Percentiles rank a stretch among this genome's conserved stretches.
Evolutionary conservation across 1,140 invertebrate species (phyloP).

Genomic region (Luehdorfia chinensis): DNA sequence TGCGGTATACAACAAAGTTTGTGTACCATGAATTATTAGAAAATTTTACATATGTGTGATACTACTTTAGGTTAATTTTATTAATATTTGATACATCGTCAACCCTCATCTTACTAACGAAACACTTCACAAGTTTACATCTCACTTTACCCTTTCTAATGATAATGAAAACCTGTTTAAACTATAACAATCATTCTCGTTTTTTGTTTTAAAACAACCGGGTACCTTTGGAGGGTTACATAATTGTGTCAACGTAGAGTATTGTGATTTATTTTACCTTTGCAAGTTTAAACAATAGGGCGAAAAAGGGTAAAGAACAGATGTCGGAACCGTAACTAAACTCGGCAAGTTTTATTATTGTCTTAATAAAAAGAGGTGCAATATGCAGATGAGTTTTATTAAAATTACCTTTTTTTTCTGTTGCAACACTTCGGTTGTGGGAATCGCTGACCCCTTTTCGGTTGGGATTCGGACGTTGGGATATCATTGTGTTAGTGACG

Average conservation of each 20-base stretch:
- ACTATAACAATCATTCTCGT: conserved; percentile 48
- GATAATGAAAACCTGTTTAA: conserved; percentile 69
- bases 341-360: conserved; percentile 37
- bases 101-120: conserved; percentile 42
- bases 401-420: conserved; percentile 57
- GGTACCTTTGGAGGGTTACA: conserved; percentile 31
- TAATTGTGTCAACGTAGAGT: conserved; percentile 65
- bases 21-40: neutral
- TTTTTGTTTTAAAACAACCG: conserved; percentile 63
- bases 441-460: conserved; percentile 51
- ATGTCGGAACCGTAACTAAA: conserved; percentile 34
- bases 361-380: conserved; percentile 59
- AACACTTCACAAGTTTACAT: conserved; percentile 61
- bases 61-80: too few relatives aligned
- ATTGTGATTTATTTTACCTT: conserved; percentile 46
- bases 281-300: conserved; percentile 49
- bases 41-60: conserved; percentile 1
- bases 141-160: conserved; percentile 68
- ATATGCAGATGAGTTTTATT: conserved; percentile 57
- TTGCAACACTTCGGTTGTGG: conserved; percentile 40
- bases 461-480: conserved; percentile 35
- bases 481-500: conserved; percentile 33
- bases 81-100: conserved; percentile 18
- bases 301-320: conserved; percentile 45
- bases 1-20: neutral